A percentile compares a stretch with the other conserved stretches of the same genome.
Conservation (phyloP, 2,888 invertebrate genomes). For the Conops quadrifasciatus region DNA sequence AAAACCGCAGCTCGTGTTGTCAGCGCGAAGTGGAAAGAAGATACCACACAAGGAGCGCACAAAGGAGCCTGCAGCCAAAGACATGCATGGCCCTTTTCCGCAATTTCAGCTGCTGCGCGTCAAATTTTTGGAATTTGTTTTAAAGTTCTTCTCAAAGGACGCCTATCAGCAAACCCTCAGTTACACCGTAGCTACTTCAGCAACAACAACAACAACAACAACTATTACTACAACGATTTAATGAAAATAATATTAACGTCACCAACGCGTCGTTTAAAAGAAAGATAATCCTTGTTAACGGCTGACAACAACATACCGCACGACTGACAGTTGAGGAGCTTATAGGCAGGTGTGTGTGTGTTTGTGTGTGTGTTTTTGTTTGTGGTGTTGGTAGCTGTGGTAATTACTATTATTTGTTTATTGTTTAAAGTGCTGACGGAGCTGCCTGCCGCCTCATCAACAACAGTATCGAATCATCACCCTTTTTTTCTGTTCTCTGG, state of each 20-base stretch:
- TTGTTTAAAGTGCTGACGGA: conserved; percentile 18
- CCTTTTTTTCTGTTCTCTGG: background rate
- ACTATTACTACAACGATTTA: background rate
- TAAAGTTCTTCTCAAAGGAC: too few relatives aligned
- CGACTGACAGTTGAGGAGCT: background rate
- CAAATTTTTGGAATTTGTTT: too few relatives aligned
- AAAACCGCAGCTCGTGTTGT: too few relatives aligned
- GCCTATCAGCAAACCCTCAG: background rate
- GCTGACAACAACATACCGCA: conserved; percentile 23
- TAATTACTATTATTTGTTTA: conserved; percentile 32
- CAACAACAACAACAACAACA: background rate
- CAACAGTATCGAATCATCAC: conserved; percentile 21
- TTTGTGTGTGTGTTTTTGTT: background rate
- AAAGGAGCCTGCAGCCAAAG: too few relatives aligned
- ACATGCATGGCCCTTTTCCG: too few relatives aligned
- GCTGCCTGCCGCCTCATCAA: background rate
- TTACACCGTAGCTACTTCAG: background rate
- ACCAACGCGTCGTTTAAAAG: conserved; percentile 8
- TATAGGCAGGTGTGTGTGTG: background rate
- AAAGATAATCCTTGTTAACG: conserved; percentile 31
- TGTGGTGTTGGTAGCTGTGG: conserved; percentile 16
- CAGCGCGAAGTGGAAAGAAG: too few relatives aligned
- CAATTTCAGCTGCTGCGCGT: too few relatives aligned
- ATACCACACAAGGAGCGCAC: too few relatives aligned
- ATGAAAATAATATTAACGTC: conserved; percentile 12